Evolutionary conservation across 2,113 vertebrate species (phyloP), one percentile per base, ranked within the genome.

Genomic region (Hymenochirus boettgeri): DNA sequence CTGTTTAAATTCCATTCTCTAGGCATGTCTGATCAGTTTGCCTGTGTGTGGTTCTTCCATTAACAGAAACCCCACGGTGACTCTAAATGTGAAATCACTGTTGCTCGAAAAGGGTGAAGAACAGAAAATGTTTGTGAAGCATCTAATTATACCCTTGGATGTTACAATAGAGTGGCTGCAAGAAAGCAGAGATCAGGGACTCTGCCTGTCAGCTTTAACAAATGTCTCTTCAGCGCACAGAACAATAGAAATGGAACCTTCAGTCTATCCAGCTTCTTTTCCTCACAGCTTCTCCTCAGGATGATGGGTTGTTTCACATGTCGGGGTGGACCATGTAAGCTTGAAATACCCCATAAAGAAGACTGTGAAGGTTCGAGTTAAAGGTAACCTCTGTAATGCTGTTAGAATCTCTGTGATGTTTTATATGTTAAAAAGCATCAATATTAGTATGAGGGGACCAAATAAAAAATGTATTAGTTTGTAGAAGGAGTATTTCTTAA

Each of bases 201-300:
- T 27, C 33, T 86, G 1, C 88, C 87, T 0, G 65, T n/a, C 69
- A 11, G 22, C 27, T 39, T 35, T 87, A n/a, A 9, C 72, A 17
- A 85, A 87, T 12, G 2, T 86, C 52, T 89, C 62, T 74, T 75
- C 15, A 85, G 87, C 51, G 84, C 84, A 88, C 75, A 79, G 15
- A 67, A 74, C 70, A 82, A 85, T 76, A 17, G 26, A 1, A 82
- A 86, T 2, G 73, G 75, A 23, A 92, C 88, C 33, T 86, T 74
- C 80, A 79, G 83, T 0, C 31, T 84, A 33, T 83, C 81, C 1
- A 78, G 83, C 10, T 89, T 76, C 79, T 85, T 89, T 71, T 83
- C 45, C 81, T 89, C 27, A 22, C 70, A 2, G 81, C 81, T 0
- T 71, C 78, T 0, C 67, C 72, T 5, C n/a, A 9, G 19, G 76